A percentile compares a stretch with the other conserved stretches of the same genome.
Conservation (phyloP, 1,140 invertebrate genomes). For the Ceratina calcarata region DNA sequence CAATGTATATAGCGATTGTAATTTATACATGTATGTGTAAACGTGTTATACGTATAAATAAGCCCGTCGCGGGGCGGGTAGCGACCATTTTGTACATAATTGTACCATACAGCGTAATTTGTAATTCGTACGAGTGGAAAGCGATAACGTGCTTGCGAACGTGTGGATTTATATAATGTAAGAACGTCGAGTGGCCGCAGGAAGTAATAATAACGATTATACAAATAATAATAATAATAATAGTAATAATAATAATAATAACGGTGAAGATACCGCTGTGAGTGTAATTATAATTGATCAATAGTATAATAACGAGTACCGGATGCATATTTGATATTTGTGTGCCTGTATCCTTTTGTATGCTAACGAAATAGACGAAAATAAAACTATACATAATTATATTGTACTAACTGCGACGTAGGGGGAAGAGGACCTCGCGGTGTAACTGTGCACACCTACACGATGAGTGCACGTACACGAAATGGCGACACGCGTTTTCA, state of each 20-base stretch:
- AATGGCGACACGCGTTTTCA: background rate
- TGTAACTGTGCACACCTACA: constrained; percentile 70
- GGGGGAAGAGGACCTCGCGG: constrained; percentile 67
- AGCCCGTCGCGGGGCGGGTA: constrained; percentile 35
- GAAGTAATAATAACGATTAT: constrained; percentile 27
- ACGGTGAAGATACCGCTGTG: constrained; percentile 63
- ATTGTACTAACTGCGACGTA: constrained; percentile 71
- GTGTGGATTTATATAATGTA: constrained; percentile 2
- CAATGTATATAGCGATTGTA: constrained; percentile 76
- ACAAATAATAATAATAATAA: constrained; percentile 41
- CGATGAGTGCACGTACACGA: background rate
- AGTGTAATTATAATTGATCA: constrained; percentile 73
- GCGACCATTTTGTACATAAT: constrained; percentile 71
- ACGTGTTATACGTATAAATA: constrained; percentile 52
- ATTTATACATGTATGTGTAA: constrained; percentile 72
- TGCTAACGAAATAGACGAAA: constrained; percentile 75
- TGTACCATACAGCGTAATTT: constrained; percentile 69
- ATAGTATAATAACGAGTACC: constrained; percentile 71
- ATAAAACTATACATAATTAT: constrained; percentile 76
- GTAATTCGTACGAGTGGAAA: background rate
- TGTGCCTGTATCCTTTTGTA: constrained; percentile 80
- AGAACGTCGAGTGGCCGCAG: background rate
- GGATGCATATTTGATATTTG: constrained; percentile 80
- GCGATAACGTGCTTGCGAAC: background rate
- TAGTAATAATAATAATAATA: constrained; percentile 1